Evolutionary conservation across 2,113 vertebrate genomes (phyloP), one percentile per base, ranked within the genome.

Genomic region (Clarias magur): DNA sequence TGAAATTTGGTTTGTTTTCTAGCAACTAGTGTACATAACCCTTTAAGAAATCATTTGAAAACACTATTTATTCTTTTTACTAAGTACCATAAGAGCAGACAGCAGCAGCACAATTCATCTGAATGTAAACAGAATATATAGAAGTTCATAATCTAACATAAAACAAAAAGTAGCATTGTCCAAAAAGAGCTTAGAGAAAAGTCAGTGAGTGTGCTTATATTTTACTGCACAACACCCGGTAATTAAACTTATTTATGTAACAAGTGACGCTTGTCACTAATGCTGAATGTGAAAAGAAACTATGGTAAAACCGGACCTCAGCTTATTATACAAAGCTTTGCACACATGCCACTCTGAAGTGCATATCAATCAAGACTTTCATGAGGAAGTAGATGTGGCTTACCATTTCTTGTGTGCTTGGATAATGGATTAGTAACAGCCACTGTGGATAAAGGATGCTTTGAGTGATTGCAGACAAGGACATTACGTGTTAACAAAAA

Each of bases 351-450:
- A 42, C 13, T 67, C 70, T 62, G 76, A 82, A n/a, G 48, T 27
- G 38, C 70, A 73, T 23, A 25, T 48, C 19, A 73, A 25, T 48
- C 19, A 73, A 73, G 38, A 73, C 70, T 23, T 73, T 34, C 68
- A 81, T 27, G n/a, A 86, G 62, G 84, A 86, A 80, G 83, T n/a
- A 84, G 19, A 80, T 86, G 80, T 42, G 60, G 67, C 90, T 91
- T 91, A 91, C 87, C 90, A 82, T 54, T 67, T 57, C 70, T 84
- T 81, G 80, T 75, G 13, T 54, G 83, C 73, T 54, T 83, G 84
- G 85, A 62, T 48, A 86, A 78, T 60, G 75, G 70, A 85, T 82
- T 89, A 90, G 85, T 88, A 86, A 85, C 68, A 83, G 85, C 79
- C 68, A 87, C 85, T 85, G 88, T 67, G 73, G 85, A 87, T 85